A percentile compares a stretch with the other conserved stretches of the same genome.
These are phyloP conservation scores for Macrostomum cliftonense DNA, from an alignment of 2,888 invertebrate species.

Conservation along the genomic window DNA sequence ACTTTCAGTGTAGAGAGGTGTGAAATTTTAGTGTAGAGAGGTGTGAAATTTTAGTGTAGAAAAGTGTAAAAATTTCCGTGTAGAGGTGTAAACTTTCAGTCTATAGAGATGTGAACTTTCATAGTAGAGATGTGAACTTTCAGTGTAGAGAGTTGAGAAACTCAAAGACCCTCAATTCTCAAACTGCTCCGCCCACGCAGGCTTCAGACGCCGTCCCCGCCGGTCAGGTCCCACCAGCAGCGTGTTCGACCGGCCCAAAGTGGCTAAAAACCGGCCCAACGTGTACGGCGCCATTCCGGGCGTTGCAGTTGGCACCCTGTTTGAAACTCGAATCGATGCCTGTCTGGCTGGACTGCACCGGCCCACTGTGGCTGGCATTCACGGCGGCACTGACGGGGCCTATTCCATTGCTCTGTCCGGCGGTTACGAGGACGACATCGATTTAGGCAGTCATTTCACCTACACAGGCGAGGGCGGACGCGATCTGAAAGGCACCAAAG, in stretches of 20 bases:
- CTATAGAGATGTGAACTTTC: too few relatives aligned
- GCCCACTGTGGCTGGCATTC: slow-evolving; percentile 38
- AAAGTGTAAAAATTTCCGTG: too few relatives aligned
- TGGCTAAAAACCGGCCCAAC: slow-evolving; percentile 17
- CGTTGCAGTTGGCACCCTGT: slow-evolving; percentile 32
- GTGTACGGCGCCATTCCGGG: slow-evolving; percentile 19
- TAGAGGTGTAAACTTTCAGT: too few relatives aligned
- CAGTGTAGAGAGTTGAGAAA: too few relatives aligned
- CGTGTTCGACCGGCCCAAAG: not conserved
- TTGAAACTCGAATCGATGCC: slow-evolving; percentile 32
- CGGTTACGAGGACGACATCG: slow-evolving; percentile 38
- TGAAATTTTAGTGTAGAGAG: too few relatives aligned
- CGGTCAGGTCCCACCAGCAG: not conserved
- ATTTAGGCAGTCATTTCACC: slow-evolving; percentile 36
- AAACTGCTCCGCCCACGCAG: too few relatives aligned
- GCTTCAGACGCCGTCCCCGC: not conserved
- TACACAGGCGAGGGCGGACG: slow-evolving; percentile 39
- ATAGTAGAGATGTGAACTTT: too few relatives aligned
- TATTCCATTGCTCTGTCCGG: slow-evolving; percentile 37
- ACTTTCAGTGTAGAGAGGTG: too few relatives aligned
- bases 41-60: too few relatives aligned
- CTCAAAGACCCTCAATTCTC: too few relatives aligned
- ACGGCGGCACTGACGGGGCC: slow-evolving; percentile 34
- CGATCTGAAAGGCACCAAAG: slow-evolving; percentile 35
- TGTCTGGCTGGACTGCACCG: slow-evolving; percentile 33